Base-by-base conservation (phyloP, 2,113 vertebrate species). In the Parus major region DNA sequence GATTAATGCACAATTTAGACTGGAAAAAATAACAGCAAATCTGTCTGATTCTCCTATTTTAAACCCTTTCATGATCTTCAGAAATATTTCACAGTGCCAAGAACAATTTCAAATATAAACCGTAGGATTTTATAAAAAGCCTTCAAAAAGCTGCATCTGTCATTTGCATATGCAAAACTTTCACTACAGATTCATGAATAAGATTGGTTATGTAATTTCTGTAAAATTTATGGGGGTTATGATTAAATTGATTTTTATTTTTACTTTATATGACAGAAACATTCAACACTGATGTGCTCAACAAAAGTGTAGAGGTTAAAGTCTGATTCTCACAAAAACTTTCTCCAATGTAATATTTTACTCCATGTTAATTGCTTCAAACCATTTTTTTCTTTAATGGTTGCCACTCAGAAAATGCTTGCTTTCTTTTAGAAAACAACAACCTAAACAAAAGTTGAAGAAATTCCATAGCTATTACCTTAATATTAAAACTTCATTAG, bases 11-110 rank as follows among this genome's bases (percentile, higher is more conserved):
- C 55, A 90, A 84, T 96, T 96, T 82, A 93, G 79, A 78, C 49
- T 55, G 31, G 71, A 61, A 92, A 92, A 95, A 96, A 88, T 88
- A 96, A 72, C 86, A 92, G 76, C 82, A 94, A 93, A 92, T 92
- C 82, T 95, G 79, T 94, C 90, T 90, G 79, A 90, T 94, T 96
- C 64, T 86, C 36, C 89, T 95, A 92, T 94, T 97, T 94, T 69
- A 93, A 94, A 92, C 36, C 20, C 72, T 84, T 95, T 92, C 76
- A 94, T 60, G 69, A 41, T 94, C 85, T 92, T 92, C 79, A 86
- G 82, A 96, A 96, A 92, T 83, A 83, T 83, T 81, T 93, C 35
- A 78, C 82, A 71, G 85, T 88, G 88, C 88, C 96, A 94, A 90
- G 70, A 92, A 81, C 47, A 73, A 93, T 79, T 95, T 93, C 52